Evolutionary conservation across 2,113 vertebrate genomes (phyloP).

Genomic region (Prietella phreatophila): DNA sequence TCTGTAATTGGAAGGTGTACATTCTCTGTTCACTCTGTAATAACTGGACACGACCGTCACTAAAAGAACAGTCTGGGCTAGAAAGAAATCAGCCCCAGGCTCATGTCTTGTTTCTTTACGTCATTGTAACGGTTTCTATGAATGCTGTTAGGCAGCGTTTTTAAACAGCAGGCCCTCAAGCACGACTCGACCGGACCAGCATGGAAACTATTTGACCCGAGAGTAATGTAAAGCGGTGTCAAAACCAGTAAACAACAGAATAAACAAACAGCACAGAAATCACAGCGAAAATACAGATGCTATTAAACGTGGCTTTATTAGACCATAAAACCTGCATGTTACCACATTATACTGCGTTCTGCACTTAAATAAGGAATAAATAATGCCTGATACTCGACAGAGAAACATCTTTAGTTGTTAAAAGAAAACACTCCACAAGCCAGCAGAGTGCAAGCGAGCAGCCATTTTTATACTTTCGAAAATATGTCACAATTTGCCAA

Average conservation of each 20-base stretch:
- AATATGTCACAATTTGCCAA: constrained; percentile 7
- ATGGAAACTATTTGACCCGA: not conserved
- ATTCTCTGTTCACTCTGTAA: not conserved
- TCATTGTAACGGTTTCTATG: not conserved
- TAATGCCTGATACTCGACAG: constrained; percentile 1
- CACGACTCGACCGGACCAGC: not conserved
- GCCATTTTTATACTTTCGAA: not conserved
- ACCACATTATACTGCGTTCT: not conserved
- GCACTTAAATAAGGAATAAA: not conserved
- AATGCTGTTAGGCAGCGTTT: not conserved
- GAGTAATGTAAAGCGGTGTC: not conserved
- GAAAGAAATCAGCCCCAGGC: not conserved
- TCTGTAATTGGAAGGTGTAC: not conserved
- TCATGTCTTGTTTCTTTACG: not conserved
- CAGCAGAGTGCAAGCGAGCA: not conserved
- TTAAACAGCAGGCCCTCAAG: not conserved
- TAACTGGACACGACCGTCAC: not conserved
- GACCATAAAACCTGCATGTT: constrained; percentile 24
- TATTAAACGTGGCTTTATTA: constrained; percentile 37
- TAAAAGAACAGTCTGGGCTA: not conserved
- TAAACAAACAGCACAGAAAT: not conserved
- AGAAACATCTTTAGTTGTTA: constrained; percentile 1
- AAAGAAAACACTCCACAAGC: not conserved
- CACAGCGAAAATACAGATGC: not conserved
- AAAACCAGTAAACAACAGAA: not conserved